Base-by-base conservation (phyloP, 1,140 invertebrate genomes). In the Ceratosolen fusciceps region DNA sequence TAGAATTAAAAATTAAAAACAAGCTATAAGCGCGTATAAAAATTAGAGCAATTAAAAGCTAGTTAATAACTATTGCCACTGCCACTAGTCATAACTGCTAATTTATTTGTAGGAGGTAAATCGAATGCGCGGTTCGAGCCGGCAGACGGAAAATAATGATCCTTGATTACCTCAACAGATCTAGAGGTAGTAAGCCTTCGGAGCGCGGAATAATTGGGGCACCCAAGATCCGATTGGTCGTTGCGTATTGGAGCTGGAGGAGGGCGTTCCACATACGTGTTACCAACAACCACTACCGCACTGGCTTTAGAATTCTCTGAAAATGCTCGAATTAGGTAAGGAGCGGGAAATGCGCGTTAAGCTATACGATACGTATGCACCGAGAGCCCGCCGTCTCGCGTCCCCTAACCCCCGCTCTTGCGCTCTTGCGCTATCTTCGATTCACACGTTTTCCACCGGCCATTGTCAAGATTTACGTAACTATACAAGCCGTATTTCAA, bases 121-220 rank as follows among this genome's bases (percentile, higher is more conserved):
- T n/a, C n/a, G n/a, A n/a, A n/a, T n/a, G n/a, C n/a, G 39, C 39
- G 39, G 12, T 7, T 43, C 8, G 29, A 37, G 37, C 3, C 19
- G 3, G 34, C 8, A 21, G 14, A 19, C 34, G 31, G 37, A 19
- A 65, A 12, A 67, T 10, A 68, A 47, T 26, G 39, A 43, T 65
- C 4, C 0, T 21, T 65, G 37, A 70, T 70, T 49, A 24, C 39
- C 24, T 70, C 26, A 70, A 70, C 37, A 16, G 29, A 3, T 4
- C 67, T 47, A 49, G 37, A 47, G 67, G 37, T 8, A n/a, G n/a
- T n/a, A 37, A 65, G 31, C 60, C 37, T 65, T 65, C 60, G 19
- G n/a, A 26, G 67, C 39, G 2, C 86, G 83, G 85, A 85, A 87
- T 87, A 87, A 87, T 86, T 83, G 85, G 83, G 81, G 80, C 81